phyloP scores from a whole-genome alignment of 2,888 invertebrate genomes.

The Hypena proboscidalis region DNA sequence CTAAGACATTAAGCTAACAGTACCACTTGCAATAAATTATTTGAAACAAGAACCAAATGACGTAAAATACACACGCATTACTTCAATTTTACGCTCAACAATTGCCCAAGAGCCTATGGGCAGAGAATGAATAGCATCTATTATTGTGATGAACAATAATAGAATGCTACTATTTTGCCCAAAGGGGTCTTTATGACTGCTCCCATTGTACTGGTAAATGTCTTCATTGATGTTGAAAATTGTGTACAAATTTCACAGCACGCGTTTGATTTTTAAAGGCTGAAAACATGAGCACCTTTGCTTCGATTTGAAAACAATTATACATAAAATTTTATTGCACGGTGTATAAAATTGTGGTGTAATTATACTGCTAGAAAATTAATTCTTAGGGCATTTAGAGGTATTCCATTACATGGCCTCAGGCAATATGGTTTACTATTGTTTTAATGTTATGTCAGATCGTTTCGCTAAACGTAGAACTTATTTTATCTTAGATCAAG shows the following conservation, averaged over 20 bases:
- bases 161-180: neutral
- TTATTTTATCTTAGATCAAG: too few relatives aligned
- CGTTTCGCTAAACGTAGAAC: too few relatives aligned
- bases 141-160: slow-evolving; percentile 22
- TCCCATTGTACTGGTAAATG: slow-evolving; percentile 13
- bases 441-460: too few relatives aligned
- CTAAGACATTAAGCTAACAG: neutral
- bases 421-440: too few relatives aligned
- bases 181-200: slow-evolving; percentile 4
- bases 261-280: neutral
- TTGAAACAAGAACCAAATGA: neutral
- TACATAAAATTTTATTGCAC: neutral
- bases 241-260: neutral
- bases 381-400: too few relatives aligned
- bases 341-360: too few relatives aligned
- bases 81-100: slow-evolving; percentile 7
- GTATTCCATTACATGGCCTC: too few relatives aligned
- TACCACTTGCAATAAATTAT: neutral
- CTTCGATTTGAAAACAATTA: neutral
- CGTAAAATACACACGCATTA: slow-evolving; percentile 3
- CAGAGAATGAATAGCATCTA: slow-evolving; percentile 12
- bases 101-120: slow-evolving; percentile 17
- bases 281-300: neutral
- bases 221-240: slow-evolving; percentile 5
- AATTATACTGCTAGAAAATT: too few relatives aligned